Percentiles rank a stretch among this genome's conserved stretches.
Evolutionary conservation across 1,140 invertebrate species (phyloP).

Genomic region (Elysia chlorotica): DNA sequence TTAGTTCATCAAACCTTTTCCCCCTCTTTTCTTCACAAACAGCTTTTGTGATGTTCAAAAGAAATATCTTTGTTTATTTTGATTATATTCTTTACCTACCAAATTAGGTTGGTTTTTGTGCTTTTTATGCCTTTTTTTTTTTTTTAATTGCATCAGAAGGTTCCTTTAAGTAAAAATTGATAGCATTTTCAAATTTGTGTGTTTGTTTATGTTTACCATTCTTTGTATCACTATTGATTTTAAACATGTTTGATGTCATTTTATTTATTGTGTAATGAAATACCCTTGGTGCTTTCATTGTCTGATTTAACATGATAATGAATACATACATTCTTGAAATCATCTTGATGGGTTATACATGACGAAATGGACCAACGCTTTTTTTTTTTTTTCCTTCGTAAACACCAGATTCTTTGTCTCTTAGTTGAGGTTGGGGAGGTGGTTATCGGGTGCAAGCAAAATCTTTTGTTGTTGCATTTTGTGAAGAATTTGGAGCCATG

Average conservation of each 20-base stretch:
- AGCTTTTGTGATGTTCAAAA: neutral
- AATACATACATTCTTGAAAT: neutral
- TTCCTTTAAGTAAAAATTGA: neutral
- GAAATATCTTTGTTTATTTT: neutral
- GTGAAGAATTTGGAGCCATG: no score
- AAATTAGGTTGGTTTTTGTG: no score
- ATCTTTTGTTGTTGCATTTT: neutral
- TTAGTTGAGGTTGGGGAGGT: no score
- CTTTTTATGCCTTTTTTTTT: neutral
- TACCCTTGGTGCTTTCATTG: slow-evolving; percentile 27
- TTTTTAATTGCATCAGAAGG: no score
- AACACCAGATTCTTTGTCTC: no score
- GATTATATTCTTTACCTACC: neutral
- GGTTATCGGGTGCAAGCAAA: no score
- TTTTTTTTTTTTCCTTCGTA: neutral
- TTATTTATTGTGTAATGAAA: slow-evolving; percentile 15
- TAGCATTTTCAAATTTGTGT: no score
- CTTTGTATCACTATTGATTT: neutral
- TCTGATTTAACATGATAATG: neutral
- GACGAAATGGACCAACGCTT: neutral
- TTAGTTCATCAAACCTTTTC: neutral
- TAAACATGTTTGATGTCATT: neutral
- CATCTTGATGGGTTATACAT: neutral
- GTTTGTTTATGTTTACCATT: neutral
- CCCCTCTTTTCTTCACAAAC: neutral